Conservation (phyloP, 2,888 invertebrate genomes). For the Andrena chrysosceles region DNA sequence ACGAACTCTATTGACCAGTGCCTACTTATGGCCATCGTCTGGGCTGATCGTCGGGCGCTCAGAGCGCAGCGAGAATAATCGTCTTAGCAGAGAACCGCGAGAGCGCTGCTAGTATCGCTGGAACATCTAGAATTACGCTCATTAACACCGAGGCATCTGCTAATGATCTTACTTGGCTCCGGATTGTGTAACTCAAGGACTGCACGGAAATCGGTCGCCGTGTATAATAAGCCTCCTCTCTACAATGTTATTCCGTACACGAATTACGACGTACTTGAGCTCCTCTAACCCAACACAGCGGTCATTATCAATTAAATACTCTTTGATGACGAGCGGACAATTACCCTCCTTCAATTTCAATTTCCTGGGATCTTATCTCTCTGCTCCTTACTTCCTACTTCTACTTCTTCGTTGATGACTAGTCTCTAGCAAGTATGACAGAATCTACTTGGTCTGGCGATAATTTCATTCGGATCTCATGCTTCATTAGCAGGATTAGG, state of each 20-base stretch:
- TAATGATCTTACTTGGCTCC: conserved; percentile 81
- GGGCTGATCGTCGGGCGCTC: conserved; percentile 37
- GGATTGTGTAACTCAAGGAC: conserved; percentile 80
- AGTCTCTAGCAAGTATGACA: not conserved
- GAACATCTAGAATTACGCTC: conserved; percentile 81
- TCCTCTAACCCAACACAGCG: conserved; percentile 15
- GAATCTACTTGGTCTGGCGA: too few relatives aligned
- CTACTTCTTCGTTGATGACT: not conserved
- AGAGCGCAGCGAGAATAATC: conserved; percentile 62
- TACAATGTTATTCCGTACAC: conserved; percentile 68
- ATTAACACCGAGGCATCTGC: conserved; percentile 81
- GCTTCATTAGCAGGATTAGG: too few relatives aligned
- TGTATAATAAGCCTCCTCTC: conserved; percentile 75
- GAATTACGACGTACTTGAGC: conserved; percentile 50
- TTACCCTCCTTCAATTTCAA: not conserved
- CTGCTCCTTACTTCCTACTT: not conserved
- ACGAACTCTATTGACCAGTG: conserved; percentile 60
- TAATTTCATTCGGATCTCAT: too few relatives aligned
- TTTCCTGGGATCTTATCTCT: not conserved
- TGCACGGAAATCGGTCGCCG: conserved; percentile 76
- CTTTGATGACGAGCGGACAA: not conserved
- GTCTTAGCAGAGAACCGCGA: conserved; percentile 68
- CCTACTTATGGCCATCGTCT: conserved; percentile 62
- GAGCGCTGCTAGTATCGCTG: conserved; percentile 73
- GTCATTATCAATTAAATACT: conserved; percentile 27